Base-by-base conservation (phyloP, 2,888 invertebrate genomes). In the Macaria liturata region DNA sequence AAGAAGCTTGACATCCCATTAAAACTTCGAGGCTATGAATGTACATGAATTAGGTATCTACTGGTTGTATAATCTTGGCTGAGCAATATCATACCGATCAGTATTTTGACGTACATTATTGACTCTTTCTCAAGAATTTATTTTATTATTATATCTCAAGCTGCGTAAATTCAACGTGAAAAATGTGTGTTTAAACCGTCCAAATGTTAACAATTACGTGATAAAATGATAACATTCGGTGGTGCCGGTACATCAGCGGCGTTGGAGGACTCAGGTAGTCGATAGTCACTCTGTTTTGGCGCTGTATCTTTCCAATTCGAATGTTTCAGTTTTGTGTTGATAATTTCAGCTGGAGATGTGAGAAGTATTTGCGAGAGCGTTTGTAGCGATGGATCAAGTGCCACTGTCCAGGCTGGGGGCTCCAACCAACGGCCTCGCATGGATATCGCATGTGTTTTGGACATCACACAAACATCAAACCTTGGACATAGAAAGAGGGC, bases 371-470 rank as follows among this genome's bases (percentile, higher is more conserved):
- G 92, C 74, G 92, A 92, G 71, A 92, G 92, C 79, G 79, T 92
- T 52, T 91, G 92, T 72, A 92, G 92, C 65, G 92, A 92, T 89
- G 92, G 91, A 8, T 92, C 92, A n/a, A 89, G 80, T 66, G 88
- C 91, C 43, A 92, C 92, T 4, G 88, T 92, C 40, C 91, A 91
- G 69, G 76, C 89, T 20, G 84, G 86, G 49, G 81, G 75, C 37
- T 71, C 82, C 1, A 89, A 84, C 68, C 86, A 84, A 62, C 79
- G 95, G 68, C 94, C 95, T 32, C 93, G 94, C 70, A 97, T 97
- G 96, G 97, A 98, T 83, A 96, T 98, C 63, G 97, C 95, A 52
- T 97, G 97, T 88, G 96, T 98, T 65, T 93, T 98, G 71, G 97
- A 98, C 89, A 84, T 96, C 60, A 94, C 94, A 71, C 95, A 96